Percentiles rank a stretch among this genome's conserved stretches.
Evolutionary conservation across 2,797 vertebrate genomes (phyloP).

Genomic region (Microctenopoma steveboyesi): DNA sequence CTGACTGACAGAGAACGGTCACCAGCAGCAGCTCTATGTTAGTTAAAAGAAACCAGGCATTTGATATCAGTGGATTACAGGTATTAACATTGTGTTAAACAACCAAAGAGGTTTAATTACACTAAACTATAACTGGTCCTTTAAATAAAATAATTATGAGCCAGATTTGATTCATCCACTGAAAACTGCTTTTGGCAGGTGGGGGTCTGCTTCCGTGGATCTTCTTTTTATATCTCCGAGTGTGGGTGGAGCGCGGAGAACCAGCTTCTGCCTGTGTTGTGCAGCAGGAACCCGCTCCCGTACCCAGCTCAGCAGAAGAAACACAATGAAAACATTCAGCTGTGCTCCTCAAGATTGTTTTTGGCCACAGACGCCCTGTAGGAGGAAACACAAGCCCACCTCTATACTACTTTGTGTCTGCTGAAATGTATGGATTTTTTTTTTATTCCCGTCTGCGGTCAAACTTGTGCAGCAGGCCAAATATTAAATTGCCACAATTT

Average conservation of each 20-base stretch:
- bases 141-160: constrained; percentile 2
- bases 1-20: constrained; percentile 41
- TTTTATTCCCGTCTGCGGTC: constrained; percentile 65
- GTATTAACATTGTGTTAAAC: background rate
- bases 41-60: constrained; percentile 3
- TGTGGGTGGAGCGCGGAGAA: constrained; percentile 54
- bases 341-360: constrained; percentile 81
- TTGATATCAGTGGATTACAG: background rate
- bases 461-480: constrained; percentile 54
- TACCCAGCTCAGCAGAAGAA: constrained; percentile 82
- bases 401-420: constrained; percentile 78
- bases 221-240: constrained; percentile 50
- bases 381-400: constrained; percentile 82
- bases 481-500: constrained; percentile 61
- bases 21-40: constrained; percentile 23
- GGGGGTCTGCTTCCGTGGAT: constrained; percentile 35
- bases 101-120: background rate
- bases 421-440: constrained; percentile 78
- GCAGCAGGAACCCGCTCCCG: constrained; percentile 69
- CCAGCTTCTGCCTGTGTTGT: constrained; percentile 63
- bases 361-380: constrained; percentile 78
- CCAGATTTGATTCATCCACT: constrained; percentile 36
- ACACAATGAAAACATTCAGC: constrained; percentile 86
- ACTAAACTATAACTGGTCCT: background rate
- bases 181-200: constrained; percentile 43